A percentile compares a stretch with the other conserved stretches of the same genome.
Evolutionary conservation across 2,797 vertebrate genomes (phyloP).

Genomic region (Trachurus trachurus): DNA sequence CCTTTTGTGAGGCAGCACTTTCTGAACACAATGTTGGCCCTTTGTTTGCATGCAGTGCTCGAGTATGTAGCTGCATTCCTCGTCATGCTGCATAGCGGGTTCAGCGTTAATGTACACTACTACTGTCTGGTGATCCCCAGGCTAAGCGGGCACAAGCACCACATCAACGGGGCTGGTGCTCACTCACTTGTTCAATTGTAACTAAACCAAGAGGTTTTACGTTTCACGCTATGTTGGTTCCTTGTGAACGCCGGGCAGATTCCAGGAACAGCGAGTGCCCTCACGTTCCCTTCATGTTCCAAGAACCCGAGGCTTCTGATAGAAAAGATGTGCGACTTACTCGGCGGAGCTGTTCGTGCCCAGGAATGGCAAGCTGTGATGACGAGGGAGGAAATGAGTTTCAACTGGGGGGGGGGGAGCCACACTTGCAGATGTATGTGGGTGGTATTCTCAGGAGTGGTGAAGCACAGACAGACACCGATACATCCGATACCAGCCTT

Average conservation of each 20-base stretch:
- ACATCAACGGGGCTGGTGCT: not conserved
- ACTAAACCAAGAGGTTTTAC: conserved; percentile 56
- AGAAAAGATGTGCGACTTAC: conserved; percentile 52
- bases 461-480: not conserved
- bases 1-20: conserved; percentile 83
- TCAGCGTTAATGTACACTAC: conserved; percentile 41
- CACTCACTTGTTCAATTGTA: conserved; percentile 37
- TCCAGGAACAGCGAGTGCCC: conserved; percentile 44
- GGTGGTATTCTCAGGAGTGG: conserved; percentile 25
- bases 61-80: conserved; percentile 70
- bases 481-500: not conserved
- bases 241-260: conserved; percentile 12
- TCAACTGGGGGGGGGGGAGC: conserved; percentile 33
- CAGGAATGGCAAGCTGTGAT: conserved; percentile 36
- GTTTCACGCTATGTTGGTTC: conserved; percentile 49
- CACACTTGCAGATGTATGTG: conserved; percentile 27
- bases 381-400: conserved; percentile 68
- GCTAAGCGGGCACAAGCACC: not conserved
- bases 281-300: conserved; percentile 31
- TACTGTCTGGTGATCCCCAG: conserved; percentile 51
- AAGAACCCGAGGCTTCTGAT: conserved; percentile 35
- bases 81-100: conserved; percentile 42
- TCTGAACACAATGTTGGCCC: conserved; percentile 78
- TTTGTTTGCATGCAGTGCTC: conserved; percentile 65
- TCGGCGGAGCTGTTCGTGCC: conserved; percentile 52